Base-by-base conservation (phyloP, 30 jellyfish, hydroid and myxozoan species). In the Aurelia coerulea region DNA sequence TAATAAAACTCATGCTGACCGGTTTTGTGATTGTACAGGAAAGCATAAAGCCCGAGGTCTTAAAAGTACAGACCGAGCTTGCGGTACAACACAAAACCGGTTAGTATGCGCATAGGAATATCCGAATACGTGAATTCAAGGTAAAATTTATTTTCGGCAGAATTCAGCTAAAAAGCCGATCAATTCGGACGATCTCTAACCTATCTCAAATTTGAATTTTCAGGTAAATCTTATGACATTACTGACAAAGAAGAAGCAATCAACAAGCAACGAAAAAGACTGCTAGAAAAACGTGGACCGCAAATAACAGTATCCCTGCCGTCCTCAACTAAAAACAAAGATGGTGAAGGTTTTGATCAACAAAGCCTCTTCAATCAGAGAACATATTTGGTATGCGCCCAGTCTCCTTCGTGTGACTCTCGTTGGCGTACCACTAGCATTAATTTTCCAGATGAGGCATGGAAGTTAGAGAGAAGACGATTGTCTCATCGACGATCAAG, bases 401-500 rank as follows among this genome's bases (percentile, higher is more conserved):
- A 64, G 76, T 34, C 79, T 5, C 78, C 92, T 0, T 83, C 92
- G n/a, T 31, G 68, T 3, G 71, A 23, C 1, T 13, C 91, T 42
- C n/a, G 53, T 53, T 81, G 83, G 79, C 73, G 59, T 6, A 83
- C 92, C 18, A 72, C 82, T 4, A 42, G 86, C 23, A 86, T 83
- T 17, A 54, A 66, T 13, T 83, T 70, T 31, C 92, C 92, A 0
- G 64, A 71, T 5, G 92, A 83, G n/a, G 51, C 92, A 14, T 83
- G 85, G 86, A 71, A 54, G 86, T 59, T 83, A 7, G 80, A 71
- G 31, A 63, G 82, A 10, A 60, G 92, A 33, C 64, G 81, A 11
- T 65, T 58, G 52, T 71, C 80, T 37, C 92, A 83, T 41, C 74
- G 86, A 35, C 74, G 51, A 31, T 81, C 91, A 18, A 71, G 86